Conservation (phyloP, 2,113 vertebrate species). For the Anseranas semipalmata region DNA sequence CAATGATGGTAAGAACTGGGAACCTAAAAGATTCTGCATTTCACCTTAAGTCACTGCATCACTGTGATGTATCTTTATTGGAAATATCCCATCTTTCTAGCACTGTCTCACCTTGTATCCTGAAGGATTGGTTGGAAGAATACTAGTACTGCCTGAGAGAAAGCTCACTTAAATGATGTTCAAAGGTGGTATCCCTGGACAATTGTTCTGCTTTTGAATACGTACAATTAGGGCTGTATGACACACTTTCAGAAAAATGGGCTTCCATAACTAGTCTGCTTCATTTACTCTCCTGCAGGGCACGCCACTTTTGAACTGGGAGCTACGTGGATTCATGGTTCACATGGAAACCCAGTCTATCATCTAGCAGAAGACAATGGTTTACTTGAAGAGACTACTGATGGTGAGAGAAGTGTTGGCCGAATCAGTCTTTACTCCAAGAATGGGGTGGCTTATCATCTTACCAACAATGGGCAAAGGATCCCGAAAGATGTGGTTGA, state of each 20-base stretch:
- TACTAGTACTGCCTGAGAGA: neutral
- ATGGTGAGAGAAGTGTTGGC: constrained; percentile 90
- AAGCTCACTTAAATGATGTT: neutral
- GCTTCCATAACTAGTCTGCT: neutral
- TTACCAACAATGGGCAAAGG: constrained; percentile 90
- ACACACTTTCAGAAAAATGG: neutral
- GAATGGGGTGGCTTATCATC: constrained; percentile 96
- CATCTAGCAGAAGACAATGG: constrained; percentile 98
- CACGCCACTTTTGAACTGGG: constrained; percentile 96
- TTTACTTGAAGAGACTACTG: constrained; percentile 94
- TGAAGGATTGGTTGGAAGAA: neutral
- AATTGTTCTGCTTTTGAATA: neutral
- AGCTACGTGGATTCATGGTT: constrained; percentile 99
- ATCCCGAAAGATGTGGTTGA: constrained; percentile 99
- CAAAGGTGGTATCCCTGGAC: neutral
- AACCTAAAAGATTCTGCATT: neutral
- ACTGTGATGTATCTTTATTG: neutral
- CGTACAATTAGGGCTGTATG: neutral
- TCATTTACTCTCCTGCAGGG: constrained; percentile 72
- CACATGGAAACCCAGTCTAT: constrained; percentile 96
- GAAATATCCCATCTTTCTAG: neutral
- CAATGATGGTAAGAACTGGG: neutral
- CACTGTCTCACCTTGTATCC: neutral
- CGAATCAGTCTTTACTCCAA: constrained; percentile 97
- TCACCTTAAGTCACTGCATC: neutral